These are phyloP conservation scores for Neomonachus schauinslandi DNA, from an alignment of 2,113 vertebrate genomes.

Conservation along the genomic window DNA sequence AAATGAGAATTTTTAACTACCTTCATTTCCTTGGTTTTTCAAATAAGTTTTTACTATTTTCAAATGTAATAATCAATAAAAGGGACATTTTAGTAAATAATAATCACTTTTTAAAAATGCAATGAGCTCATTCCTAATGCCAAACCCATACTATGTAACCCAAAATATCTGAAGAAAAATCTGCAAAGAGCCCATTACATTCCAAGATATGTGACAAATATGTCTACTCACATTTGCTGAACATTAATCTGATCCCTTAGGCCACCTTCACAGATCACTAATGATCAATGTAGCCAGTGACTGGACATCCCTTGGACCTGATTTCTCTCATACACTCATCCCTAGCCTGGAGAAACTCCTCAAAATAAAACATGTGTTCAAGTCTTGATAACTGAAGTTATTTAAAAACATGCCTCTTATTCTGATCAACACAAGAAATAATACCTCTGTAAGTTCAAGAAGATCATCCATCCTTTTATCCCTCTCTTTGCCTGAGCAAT, in stretches of 20 bases:
- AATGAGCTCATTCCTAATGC: background rate
- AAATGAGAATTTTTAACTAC: background rate
- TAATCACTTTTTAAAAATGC: background rate
- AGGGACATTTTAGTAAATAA: background rate
- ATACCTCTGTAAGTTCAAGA: constrained; percentile 87
- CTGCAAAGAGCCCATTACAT: background rate
- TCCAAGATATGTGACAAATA: background rate
- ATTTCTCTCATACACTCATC: background rate
- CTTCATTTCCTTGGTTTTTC: constrained; percentile 3
- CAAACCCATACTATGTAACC: background rate
- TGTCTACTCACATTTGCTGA: background rate
- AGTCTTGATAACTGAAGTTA: background rate
- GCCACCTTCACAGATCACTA: background rate
- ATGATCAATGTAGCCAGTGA: background rate
- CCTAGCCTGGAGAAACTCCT: background rate
- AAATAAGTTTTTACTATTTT: constrained; percentile 25
- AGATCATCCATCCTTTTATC: constrained; percentile 86
- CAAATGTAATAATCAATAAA: constrained; percentile 8
- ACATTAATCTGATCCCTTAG: background rate
- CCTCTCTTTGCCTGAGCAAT: constrained; percentile 76
- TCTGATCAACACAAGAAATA: constrained; percentile 8
- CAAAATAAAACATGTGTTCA: constrained; percentile 22
- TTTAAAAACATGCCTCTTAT: constrained; percentile 3
- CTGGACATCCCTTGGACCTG: background rate
- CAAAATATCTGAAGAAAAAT: constrained; percentile 5